Evolutionary conservation across 1,140 invertebrate genomes (phyloP).

Genomic region (Diprion similis): DNA sequence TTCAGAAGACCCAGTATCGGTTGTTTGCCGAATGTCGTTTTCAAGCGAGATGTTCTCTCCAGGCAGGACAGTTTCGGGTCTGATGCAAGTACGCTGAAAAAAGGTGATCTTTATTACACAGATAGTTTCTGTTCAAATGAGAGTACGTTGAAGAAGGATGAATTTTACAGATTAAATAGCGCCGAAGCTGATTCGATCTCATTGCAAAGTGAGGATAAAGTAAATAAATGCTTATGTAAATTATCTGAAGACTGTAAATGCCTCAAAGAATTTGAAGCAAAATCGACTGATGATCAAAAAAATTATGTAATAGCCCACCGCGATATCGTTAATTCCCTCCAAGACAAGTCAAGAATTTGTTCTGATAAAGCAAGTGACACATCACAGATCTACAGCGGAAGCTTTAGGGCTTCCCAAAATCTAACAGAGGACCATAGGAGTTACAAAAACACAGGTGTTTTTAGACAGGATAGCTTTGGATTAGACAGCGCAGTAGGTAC

Average conservation of each 20-base stretch:
- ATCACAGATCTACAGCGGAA: constrained; percentile 13
- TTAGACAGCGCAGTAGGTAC: constrained; percentile 58
- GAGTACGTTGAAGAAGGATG: constrained; percentile 30
- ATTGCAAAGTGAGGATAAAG: constrained; percentile 9
- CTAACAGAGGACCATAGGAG: constrained; percentile 37
- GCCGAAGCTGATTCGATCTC: constrained; percentile 18
- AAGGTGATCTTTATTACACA: constrained; percentile 23
- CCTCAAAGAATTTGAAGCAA: constrained; percentile 15
- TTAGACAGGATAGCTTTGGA: constrained; percentile 55
- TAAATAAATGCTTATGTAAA: constrained; percentile 10
- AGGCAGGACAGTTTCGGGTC: constrained; percentile 33
- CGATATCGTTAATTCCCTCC: constrained; percentile 1
- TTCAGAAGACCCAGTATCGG: constrained; percentile 12
- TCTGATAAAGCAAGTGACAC: neutral
- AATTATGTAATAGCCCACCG: constrained; percentile 2
- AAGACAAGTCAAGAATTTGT: neutral
- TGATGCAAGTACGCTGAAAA: constrained; percentile 31
- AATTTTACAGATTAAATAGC: constrained; percentile 22
- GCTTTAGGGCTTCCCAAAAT: constrained; percentile 26
- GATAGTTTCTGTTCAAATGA: constrained; percentile 41
- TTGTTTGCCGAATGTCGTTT: neutral
- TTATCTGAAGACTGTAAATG: constrained; percentile 15
- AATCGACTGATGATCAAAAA: constrained; percentile 17
- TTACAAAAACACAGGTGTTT: constrained; percentile 44
- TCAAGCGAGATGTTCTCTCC: constrained; percentile 25